Conservation (phyloP, 2,888 invertebrate genomes). For the Phymatocera aterrima region DNA sequence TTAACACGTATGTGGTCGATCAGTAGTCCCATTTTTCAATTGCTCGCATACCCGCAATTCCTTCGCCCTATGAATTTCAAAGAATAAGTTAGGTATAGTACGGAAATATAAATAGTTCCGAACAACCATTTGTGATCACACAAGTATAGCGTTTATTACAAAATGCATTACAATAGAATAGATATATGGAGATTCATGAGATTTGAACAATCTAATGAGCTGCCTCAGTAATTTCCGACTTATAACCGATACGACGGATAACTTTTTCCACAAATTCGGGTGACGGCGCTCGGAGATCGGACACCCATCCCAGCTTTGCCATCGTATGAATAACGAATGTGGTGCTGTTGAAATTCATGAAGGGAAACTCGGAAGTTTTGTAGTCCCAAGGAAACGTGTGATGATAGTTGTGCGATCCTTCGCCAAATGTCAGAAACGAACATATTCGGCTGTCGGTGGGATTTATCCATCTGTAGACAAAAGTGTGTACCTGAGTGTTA, state of each 20-base stretch:
- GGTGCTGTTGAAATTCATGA: neutral
- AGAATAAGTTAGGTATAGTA: too few species aligned
- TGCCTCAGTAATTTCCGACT: neutral
- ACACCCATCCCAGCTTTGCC: constrained; percentile 16
- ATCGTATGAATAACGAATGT: neutral
- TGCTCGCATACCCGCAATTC: too few species aligned
- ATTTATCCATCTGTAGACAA: constrained; percentile 79
- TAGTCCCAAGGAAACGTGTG: constrained; percentile 31
- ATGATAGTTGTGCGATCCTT: constrained; percentile 83
- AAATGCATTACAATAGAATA: neutral
- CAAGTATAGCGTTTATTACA: neutral
- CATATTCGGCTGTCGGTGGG: constrained; percentile 86
- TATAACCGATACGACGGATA: neutral
- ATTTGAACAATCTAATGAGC: neutral
- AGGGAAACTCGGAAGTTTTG: constrained; percentile 5
- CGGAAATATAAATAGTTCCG: too few species aligned
- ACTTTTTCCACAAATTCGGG: neutral
- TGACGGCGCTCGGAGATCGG: neutral
- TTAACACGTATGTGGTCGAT: too few species aligned
- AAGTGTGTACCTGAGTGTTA: neutral
- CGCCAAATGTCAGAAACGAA: constrained; percentile 83
- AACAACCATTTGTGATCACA: too few species aligned
- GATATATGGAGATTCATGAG: too few species aligned
- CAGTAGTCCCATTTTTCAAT: too few species aligned
- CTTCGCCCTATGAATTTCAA: too few species aligned